Conservation (phyloP, 2,888 invertebrate genomes). For the Tipula vernalis region DNA sequence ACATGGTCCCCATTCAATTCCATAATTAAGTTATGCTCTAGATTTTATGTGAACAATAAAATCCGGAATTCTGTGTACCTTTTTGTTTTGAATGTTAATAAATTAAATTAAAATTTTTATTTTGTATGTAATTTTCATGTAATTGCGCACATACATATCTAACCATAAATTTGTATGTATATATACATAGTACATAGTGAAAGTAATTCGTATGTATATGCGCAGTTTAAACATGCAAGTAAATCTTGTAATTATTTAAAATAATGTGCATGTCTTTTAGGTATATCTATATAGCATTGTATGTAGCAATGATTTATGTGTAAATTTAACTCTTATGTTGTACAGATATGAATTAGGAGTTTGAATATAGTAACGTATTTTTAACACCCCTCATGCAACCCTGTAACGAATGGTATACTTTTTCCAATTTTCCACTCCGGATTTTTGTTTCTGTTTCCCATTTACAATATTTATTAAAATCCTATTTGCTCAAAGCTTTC, state of each 20-base stretch:
- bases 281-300: neutral
- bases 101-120: neutral
- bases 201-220: neutral
- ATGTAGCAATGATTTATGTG: neutral
- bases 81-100: neutral
- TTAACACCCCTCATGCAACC: neutral
- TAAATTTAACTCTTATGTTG: neutral
- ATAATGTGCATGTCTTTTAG: neutral
- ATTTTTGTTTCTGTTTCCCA: neutral
- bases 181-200: neutral
- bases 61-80: neutral
- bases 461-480: constrained; percentile 9
- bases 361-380: neutral
- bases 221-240: neutral
- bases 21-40: neutral
- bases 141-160: neutral
- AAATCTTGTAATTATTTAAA: neutral
- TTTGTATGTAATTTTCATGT: neutral
- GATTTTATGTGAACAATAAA: neutral
- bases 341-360: neutral
- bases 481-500: constrained; percentile 6
- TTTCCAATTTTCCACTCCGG: neutral
- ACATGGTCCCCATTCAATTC: neutral
- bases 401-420: neutral
- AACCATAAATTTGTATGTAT: no score